Conservation (phyloP, 2,888 invertebrate species). For the Cheilosia scutellata region DNA sequence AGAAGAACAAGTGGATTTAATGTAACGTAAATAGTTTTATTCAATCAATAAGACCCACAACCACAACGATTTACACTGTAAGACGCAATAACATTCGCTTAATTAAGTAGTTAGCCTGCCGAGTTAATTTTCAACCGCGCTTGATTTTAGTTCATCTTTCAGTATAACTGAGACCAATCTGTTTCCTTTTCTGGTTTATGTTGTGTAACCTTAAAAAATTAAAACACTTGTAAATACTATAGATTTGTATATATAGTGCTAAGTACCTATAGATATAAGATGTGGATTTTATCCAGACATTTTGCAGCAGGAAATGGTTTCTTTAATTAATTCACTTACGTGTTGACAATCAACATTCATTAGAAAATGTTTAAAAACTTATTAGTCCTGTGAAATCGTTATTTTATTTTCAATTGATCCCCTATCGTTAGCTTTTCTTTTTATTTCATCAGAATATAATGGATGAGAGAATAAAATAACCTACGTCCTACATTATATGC, state of each 20-base stretch:
- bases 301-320: slow-evolving; percentile 31
- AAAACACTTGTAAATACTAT: slow-evolving; percentile 50
- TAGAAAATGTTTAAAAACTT: background rate
- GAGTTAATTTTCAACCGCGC: slow-evolving; percentile 5
- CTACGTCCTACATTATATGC: no score
- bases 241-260: background rate
- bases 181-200: slow-evolving; percentile 3
- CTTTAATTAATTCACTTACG: slow-evolving; percentile 35
- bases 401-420: no score
- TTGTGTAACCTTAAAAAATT: slow-evolving; percentile 58
- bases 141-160: slow-evolving; percentile 10
- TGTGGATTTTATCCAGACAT: slow-evolving; percentile 3
- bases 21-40: slow-evolving; percentile 68
- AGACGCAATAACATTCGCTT: slow-evolving; percentile 63
- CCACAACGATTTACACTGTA: slow-evolving; percentile 64
- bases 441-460: no score
- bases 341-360: slow-evolving; percentile 53
- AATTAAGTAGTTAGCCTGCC: slow-evolving; percentile 14
- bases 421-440: background rate
- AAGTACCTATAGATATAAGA: slow-evolving; percentile 32
- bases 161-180: slow-evolving; percentile 17
- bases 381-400: background rate
- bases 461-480: no score
- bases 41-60: slow-evolving; percentile 57
- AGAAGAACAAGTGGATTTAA: slow-evolving; percentile 86